Percentiles rank a stretch among this genome's conserved stretches.
Evolutionary conservation across 2,888 invertebrate genomes (phyloP).

Genomic region (Clanis bilineata): DNA sequence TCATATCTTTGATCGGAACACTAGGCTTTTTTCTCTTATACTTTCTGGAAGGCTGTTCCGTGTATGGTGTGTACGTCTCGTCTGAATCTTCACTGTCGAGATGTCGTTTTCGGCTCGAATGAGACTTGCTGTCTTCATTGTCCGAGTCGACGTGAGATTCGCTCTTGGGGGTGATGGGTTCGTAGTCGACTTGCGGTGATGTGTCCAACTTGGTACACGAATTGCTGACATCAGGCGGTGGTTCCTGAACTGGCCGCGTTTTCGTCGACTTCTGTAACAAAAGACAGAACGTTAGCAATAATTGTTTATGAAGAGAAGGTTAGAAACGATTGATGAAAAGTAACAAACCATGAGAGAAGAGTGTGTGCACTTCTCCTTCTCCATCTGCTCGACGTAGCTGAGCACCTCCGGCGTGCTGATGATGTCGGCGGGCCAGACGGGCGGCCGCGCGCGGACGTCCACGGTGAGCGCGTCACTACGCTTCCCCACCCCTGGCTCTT

Average conservation of each 20-base stretch:
- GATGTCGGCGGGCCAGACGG: conserved; percentile 48
- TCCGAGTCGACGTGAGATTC: conserved; percentile 72
- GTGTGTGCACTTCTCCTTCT: conserved; percentile 60
- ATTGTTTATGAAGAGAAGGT: no score
- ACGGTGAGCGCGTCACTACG: conserved; percentile 49
- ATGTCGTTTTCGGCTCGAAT: conserved; percentile 47
- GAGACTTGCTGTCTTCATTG: conserved; percentile 54
- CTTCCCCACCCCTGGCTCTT: conserved; percentile 32
- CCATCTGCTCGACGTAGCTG: conserved; percentile 70
- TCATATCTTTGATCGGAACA: conserved; percentile 70
- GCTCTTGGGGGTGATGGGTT: conserved; percentile 68
- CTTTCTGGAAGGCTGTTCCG: conserved; percentile 55
- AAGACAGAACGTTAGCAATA: conserved; percentile 18
- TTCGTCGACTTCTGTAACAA: conserved; percentile 45
- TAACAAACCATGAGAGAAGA: conserved; percentile 47
- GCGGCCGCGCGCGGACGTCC: conserved; percentile 51
- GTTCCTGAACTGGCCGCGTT: conserved; percentile 41
- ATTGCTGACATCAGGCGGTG: conserved; percentile 22
- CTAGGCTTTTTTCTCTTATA: conserved; percentile 63
- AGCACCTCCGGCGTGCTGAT: conserved; percentile 77
- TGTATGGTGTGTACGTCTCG: conserved; percentile 66
- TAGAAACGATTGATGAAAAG: background rate
- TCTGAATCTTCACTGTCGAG: conserved; percentile 73
- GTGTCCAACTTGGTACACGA: conserved; percentile 40
- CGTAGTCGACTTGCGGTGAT: conserved; percentile 55